phyloP scores from a whole-genome alignment of 37 sponge, comb jelly and placozoan genomes.

The Mnemiopsis leidyi region DNA sequence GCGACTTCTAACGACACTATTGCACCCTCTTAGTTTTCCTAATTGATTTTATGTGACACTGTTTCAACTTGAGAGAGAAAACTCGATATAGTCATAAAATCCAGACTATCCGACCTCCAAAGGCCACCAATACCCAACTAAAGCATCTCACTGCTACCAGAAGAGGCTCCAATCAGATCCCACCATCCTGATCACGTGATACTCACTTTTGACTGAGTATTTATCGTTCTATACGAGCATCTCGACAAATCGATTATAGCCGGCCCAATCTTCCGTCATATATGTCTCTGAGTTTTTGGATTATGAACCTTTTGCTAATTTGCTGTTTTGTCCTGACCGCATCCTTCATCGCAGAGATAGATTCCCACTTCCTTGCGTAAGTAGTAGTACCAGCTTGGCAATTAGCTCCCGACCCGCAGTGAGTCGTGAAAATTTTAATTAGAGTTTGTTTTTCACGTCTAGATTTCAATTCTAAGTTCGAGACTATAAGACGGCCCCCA shows the following conservation, averaged over 20 bases:
- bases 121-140: neutral
- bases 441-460: no score
- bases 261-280: neutral
- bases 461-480: no score
- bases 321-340: neutral
- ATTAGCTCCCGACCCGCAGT: no score
- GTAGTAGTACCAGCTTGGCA: no score
- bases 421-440: no score
- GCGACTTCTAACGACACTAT: neutral
- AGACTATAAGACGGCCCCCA: no score
- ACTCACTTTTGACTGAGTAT: neutral
- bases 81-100: conserved; percentile 42
- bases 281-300: neutral
- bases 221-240: neutral
- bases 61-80: neutral
- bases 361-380: neutral
- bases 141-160: neutral
- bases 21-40: neutral
- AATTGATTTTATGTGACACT: conserved; percentile 31
- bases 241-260: neutral
- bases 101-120: conserved; percentile 13
- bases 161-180: neutral
- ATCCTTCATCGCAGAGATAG: neutral
- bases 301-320: neutral
- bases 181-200: neutral